These are phyloP conservation scores for Hystrix brachyura DNA, from an alignment of 2,113 vertebrate genomes.

Conservation along the genomic window DNA sequence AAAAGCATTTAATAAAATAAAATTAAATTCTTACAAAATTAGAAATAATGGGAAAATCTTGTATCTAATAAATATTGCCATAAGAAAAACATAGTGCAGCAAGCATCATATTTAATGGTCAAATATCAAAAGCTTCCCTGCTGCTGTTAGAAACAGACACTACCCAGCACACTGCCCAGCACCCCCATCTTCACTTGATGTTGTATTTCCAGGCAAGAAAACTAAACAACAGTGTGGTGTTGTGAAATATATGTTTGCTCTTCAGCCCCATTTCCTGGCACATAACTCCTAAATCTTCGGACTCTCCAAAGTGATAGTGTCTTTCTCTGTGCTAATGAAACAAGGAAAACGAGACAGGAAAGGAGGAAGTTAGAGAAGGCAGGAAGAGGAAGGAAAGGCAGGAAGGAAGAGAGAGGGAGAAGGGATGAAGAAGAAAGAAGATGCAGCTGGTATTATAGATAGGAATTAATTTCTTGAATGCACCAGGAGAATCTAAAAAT, in stretches of 20 bases:
- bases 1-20: not conserved
- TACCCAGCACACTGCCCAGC: too few species aligned
- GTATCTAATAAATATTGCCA: not conserved
- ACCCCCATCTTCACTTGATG: not conserved
- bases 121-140: not conserved
- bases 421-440: too few species aligned
- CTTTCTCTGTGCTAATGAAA: not conserved
- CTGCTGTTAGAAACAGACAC: not conserved
- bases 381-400: too few species aligned
- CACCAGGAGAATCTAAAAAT: not conserved
- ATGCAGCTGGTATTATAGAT: not conserved
- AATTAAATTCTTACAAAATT: not conserved
- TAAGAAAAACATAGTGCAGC: not conserved
- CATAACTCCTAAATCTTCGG: not conserved
- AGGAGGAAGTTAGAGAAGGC: too few species aligned
- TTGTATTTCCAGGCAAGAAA: not conserved
- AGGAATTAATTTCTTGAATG: not conserved
- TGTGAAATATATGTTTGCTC: too few species aligned
- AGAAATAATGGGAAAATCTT: not conserved
- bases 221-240: not conserved
- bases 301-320: not conserved
- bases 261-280: not conserved
- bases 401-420: not conserved
- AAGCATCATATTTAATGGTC: not conserved
- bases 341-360: not conserved